Base-by-base conservation (phyloP, 2,888 invertebrate genomes). In the Julus scanicus region DNA sequence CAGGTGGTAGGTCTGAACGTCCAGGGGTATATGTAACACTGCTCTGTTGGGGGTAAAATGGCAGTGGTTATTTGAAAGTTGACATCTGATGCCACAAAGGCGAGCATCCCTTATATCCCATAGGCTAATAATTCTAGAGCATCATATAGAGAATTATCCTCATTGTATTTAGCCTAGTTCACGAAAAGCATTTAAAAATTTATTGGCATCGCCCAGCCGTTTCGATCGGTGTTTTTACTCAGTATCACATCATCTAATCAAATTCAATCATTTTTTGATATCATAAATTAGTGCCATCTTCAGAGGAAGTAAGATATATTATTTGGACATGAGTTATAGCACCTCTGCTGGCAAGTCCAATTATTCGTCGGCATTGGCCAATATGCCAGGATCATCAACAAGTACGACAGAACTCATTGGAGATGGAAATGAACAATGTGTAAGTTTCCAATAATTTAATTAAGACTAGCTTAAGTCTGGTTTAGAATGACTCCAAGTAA, bases 31-130 rank as follows among this genome's bases (percentile, higher is more conserved):
- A 44, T 44, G n/a, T 11, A 44, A 44, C 3, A 44, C 86, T 44
- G 40, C 53, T 49, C 86, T 49, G 86, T 48, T 71, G 86, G 84
- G 86, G 86, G 86, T 86, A 20, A 49, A 53, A 53, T 53, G 29
- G n/a, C 86, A 49, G 86, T 86, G 86, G 86, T 86, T 86, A 86
- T 86, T 49, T 48, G 53, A 86, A 49, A 49, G n/a, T n/a, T 48
- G 86, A 86, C 49, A 86, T 86, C 86, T 11, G 49, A 86, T 49
- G 39, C 85, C 85, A 48, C 48, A 40, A 84, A 86, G 86, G 53
- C 29, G 53, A 53, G 5, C 86, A 6, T 71, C 71, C 29, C 71
- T 20, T 40, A 49, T 8, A 85, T 44, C 85, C n/a, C 9, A 85
- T 85, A 85, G 44, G 85, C 39, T 15, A 85, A 49, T 40, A 29